A percentile compares a stretch with the other conserved stretches of the same genome.
phyloP scores from a whole-genome alignment of 2,888 invertebrate species.

The Sphaerophoria taeniata region DNA sequence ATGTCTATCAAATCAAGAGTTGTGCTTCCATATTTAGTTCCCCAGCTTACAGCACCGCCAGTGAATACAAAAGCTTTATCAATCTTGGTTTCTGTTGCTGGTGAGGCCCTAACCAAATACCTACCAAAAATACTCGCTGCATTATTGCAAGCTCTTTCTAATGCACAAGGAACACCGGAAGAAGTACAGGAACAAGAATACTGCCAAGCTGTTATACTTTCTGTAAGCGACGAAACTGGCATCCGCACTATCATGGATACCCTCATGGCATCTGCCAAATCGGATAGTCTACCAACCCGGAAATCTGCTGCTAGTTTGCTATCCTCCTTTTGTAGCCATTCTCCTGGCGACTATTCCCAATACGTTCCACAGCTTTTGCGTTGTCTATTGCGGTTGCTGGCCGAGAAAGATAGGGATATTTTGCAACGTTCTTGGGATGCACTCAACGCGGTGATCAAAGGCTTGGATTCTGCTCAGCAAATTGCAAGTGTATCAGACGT shows the following conservation, averaged over 20 bases:
- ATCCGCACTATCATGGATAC: constrained; percentile 94
- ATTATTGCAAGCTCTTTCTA: constrained; percentile 89
- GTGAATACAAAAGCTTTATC: constrained; percentile 97
- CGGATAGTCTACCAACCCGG: constrained; percentile 86
- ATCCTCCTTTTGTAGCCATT: constrained; percentile 94
- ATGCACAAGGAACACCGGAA: constrained; percentile 86
- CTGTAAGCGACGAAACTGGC: constrained; percentile 94
- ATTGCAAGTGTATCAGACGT: constrained; percentile 94
- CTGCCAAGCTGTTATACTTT: constrained; percentile 95
- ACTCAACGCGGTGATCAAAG: constrained; percentile 93
- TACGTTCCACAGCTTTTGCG: constrained; percentile 95
- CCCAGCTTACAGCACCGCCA: constrained; percentile 94
- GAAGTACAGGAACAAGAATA: constrained; percentile 92
- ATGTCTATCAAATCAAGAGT: constrained; percentile 98
- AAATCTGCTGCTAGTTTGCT: constrained; percentile 94
- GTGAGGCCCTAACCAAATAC: constrained; percentile 95
- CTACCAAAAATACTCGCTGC: constrained; percentile 96
- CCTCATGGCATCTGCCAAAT: constrained; percentile 89
- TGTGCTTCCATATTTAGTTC: constrained; percentile 97
- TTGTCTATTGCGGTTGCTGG: constrained; percentile 93
- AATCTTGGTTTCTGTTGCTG: constrained; percentile 96
- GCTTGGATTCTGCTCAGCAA: constrained; percentile 92
- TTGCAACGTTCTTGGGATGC: constrained; percentile 96
- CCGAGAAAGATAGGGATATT: constrained; percentile 91
- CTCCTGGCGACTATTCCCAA: constrained; percentile 93